Evolutionary conservation across 2,888 invertebrate genomes (phyloP), one percentile per base, ranked within the genome.

Genomic region (Rhimphoctona megacephalus): DNA sequence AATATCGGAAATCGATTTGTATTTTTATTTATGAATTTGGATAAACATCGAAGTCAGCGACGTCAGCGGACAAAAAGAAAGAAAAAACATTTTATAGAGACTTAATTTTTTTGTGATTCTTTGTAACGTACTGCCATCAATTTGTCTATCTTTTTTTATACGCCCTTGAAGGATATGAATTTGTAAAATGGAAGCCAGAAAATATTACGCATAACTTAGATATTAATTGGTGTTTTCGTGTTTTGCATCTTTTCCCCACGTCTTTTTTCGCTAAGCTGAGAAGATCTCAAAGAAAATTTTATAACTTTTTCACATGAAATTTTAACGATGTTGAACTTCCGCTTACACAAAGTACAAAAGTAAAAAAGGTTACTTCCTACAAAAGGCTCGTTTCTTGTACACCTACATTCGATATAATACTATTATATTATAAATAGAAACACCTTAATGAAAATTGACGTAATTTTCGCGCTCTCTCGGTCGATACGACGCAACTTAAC

Each of bases 181-280:
- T 64, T 81, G 73, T 72, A 66, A 64, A 64, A 64, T 6, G n/a
- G 22, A n/a, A 36, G 36, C 46, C 1, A 72, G 22, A 52, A 81
- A 73, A 46, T 46, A 72, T 49, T n/a, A 72, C 17, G 72, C n/a
- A 30, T 72, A 61, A 46, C 61, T 80, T 70, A 25, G 17, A 17
- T 61, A 17, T 61, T 39, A 46, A 61, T 57, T 46, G 57, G 61
- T 57, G n/a, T 30, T 61, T 36, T 54, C 14, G 19, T 30, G 69
- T 79, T n/a, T 36, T 7, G 1, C 6, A 7, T 30, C 7, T 61
- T 67, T 66, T 67, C 3, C 0, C n/a, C 46, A 0, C 5, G 14
- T 46, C 30, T 22, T 64, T 49, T 46, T 52, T 49, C n/a, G 6
- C 5, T 14, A 3, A 1, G 17, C n/a, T 14, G 72, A 17, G 4